These are phyloP conservation scores for Remorina albescens DNA, from an alignment of 2,797 vertebrate genomes.

Conservation along the genomic window DNA sequence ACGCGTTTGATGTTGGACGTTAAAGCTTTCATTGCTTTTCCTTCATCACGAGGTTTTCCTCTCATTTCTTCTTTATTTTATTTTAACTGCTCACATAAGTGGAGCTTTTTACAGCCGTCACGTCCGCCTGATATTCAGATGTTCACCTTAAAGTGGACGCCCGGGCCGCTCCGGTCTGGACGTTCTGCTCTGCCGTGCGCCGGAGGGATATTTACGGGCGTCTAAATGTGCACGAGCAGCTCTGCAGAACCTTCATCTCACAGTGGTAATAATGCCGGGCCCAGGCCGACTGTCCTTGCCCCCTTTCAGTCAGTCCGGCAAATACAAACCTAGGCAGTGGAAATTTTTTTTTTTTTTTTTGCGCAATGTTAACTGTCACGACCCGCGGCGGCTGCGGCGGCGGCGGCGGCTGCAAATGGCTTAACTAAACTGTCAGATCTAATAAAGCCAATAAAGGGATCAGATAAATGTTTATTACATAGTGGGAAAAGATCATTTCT, in stretches of 20 bases:
- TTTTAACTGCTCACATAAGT: background rate
- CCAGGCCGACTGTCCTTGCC: slow-evolving; percentile 74
- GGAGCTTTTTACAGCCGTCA: slow-evolving; percentile 13
- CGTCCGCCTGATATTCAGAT: slow-evolving; percentile 41
- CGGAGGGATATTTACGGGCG: slow-evolving; percentile 69
- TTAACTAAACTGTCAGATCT: slow-evolving; percentile 99
- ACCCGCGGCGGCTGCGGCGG: slow-evolving; percentile 86
- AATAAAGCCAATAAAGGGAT: slow-evolving; percentile 98
- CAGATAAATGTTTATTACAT: slow-evolving; percentile 99
- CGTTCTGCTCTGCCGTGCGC: slow-evolving; percentile 46
- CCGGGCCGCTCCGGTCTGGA: slow-evolving; percentile 20
- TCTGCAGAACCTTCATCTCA: slow-evolving; percentile 67
- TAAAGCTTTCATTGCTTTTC: too few relatives aligned
- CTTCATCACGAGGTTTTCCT: slow-evolving; percentile 4
- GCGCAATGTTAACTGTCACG: slow-evolving; percentile 96
- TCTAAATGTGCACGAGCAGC: slow-evolving; percentile 72
- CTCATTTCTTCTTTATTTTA: too few relatives aligned
- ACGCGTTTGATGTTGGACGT: too few relatives aligned
- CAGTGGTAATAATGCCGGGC: slow-evolving; percentile 68
- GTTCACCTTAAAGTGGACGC: slow-evolving; percentile 31
- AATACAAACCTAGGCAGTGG: slow-evolving; percentile 89
- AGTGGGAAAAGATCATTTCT: slow-evolving; percentile 99
- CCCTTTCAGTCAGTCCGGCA: slow-evolving; percentile 61
- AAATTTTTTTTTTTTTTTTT: too few relatives aligned
- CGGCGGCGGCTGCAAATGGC: slow-evolving; percentile 94